Evolutionary conservation across 2,888 invertebrate genomes (phyloP).

Genomic region (Gari tellinella): DNA sequence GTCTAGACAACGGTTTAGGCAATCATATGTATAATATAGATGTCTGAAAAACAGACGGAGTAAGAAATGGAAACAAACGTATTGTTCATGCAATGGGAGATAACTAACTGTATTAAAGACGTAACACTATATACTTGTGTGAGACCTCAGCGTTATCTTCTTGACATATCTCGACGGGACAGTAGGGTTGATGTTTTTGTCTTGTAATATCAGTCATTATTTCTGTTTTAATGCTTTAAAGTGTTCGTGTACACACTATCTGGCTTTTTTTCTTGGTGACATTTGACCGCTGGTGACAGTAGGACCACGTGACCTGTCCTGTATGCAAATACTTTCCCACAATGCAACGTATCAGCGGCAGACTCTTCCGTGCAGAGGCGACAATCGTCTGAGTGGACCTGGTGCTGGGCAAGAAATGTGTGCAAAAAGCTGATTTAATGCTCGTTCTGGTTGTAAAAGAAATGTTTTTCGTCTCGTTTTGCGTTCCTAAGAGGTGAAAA

Average conservation of each 20-base stretch:
- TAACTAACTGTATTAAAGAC: too few relatives aligned
- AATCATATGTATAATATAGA: too few relatives aligned
- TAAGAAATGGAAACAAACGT: too few relatives aligned
- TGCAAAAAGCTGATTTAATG: constrained; percentile 4
- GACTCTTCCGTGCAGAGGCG: constrained; percentile 33
- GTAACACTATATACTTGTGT: too few relatives aligned
- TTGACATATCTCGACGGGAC: too few relatives aligned
- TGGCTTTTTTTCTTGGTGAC: constrained; percentile 34
- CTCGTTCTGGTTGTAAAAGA: constrained; percentile 1
- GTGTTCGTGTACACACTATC: constrained; percentile 34
- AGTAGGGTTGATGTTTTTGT: background rate
- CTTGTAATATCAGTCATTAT: constrained; percentile 12
- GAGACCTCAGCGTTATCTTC: too few relatives aligned
- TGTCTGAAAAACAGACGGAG: too few relatives aligned
- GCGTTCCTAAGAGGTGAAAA: background rate
- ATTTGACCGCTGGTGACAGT: constrained; percentile 32
- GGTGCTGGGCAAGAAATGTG: constrained; percentile 26
- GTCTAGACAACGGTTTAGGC: too few relatives aligned
- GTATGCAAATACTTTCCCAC: too few relatives aligned
- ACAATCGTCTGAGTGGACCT: constrained; percentile 48
- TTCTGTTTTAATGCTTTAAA: constrained; percentile 34
- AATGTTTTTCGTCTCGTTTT: constrained; percentile 1
- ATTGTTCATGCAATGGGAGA: too few relatives aligned
- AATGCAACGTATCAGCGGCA: background rate
- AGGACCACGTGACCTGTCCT: constrained; percentile 20